phyloP scores from a whole-genome alignment of 1,140 invertebrate species.

The Eciton burchellii region DNA sequence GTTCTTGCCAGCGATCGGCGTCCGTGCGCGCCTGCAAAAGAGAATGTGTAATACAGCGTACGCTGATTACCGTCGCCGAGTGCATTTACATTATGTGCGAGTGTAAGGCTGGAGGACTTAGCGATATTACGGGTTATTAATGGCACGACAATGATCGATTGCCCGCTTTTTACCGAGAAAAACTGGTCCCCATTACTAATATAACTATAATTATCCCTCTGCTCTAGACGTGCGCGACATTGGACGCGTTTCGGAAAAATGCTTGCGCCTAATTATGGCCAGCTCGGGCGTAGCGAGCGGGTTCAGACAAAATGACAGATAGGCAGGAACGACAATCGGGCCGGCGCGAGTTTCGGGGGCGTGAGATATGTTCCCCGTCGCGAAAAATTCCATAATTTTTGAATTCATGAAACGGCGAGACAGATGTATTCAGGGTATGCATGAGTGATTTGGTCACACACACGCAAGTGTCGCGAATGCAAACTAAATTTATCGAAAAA shows the following conservation, averaged over 20 bases:
- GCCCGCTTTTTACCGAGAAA: slow-evolving; percentile 14
- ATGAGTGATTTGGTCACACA: too few relatives aligned
- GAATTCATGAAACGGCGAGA: too few relatives aligned
- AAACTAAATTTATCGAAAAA: too few relatives aligned
- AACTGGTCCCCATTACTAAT: slow-evolving; percentile 60
- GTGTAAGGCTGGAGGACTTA: slow-evolving; percentile 9
- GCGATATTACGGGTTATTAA: slow-evolving; percentile 60
- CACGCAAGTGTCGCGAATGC: too few relatives aligned
- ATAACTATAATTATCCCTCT: slow-evolving; percentile 59
- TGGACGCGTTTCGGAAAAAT: slow-evolving; percentile 41
- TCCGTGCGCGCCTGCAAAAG: slow-evolving; percentile 38
- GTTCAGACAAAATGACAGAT: too few relatives aligned
- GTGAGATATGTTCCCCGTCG: too few relatives aligned
- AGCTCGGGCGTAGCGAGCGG: too few relatives aligned
- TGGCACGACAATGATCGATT: slow-evolving; percentile 62
- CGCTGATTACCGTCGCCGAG: slow-evolving; percentile 20
- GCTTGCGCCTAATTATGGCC: slow-evolving; percentile 43
- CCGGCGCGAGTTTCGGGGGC: too few relatives aligned
- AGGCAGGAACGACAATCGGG: background rate
- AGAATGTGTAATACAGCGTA: slow-evolving; percentile 46
- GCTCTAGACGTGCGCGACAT: slow-evolving; percentile 9
- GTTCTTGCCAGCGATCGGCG: slow-evolving; percentile 26
- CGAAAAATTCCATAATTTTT: too few relatives aligned
- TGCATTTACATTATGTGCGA: slow-evolving; percentile 10
- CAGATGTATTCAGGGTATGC: too few relatives aligned